phyloP scores from a whole-genome alignment of 37 sponge, comb jelly and placozoan species.

The Spongilla lacustris region DNA sequence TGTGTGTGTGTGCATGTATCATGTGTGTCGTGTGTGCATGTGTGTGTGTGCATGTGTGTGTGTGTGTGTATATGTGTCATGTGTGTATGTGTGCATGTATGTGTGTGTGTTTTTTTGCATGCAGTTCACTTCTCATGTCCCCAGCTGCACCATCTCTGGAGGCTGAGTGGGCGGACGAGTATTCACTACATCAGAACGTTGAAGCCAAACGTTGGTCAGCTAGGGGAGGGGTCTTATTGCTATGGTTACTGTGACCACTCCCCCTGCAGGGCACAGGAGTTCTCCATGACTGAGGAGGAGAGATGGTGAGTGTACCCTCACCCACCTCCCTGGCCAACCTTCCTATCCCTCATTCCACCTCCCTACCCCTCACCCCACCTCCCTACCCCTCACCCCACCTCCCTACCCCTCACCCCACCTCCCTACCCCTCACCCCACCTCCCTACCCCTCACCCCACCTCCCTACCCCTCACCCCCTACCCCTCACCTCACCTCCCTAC shows the following conservation, averaged over 20 bases:
- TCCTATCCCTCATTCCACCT: no score
- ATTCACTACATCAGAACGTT: not conserved
- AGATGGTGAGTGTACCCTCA: slow-evolving; percentile 11
- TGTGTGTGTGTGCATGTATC: no score
- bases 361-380: no score
- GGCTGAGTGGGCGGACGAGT: not conserved
- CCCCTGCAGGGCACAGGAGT: slow-evolving; percentile 18
- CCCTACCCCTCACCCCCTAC: no score
- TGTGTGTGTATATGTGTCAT: slow-evolving; percentile 8
- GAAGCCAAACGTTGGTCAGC: not conserved
- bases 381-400: no score
- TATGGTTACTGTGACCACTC: not conserved
- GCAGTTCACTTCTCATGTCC: not conserved
- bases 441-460: no score
- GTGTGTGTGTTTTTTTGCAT: not conserved
- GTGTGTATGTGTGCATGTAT: slow-evolving; percentile 7
- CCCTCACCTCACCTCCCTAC: no score
- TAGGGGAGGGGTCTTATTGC: not conserved
- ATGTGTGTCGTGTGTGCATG: slow-evolving; percentile 19
- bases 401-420: no score
- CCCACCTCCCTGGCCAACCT: no score
- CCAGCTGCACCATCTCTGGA: not conserved
- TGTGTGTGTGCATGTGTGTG: not conserved
- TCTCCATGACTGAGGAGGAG: slow-evolving; percentile 30
- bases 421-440: no score